phyloP scores from a whole-genome alignment of 2,113 vertebrate genomes.

The Dendrocopos noguchii region DNA sequence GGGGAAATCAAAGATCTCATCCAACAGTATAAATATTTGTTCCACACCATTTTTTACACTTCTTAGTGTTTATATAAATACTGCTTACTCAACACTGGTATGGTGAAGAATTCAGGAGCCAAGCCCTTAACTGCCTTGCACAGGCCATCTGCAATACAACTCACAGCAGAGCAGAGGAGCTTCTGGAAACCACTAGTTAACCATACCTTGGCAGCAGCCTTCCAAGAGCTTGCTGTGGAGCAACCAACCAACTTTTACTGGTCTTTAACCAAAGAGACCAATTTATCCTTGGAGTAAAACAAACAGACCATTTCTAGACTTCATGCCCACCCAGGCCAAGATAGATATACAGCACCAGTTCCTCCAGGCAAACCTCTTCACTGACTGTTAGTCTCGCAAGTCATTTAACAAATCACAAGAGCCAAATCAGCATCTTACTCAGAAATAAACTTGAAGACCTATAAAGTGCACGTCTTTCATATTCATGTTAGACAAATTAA shows the following conservation, averaged over 20 bases:
- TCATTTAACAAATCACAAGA: background rate
- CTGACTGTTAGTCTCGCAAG: background rate
- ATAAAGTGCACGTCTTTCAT: background rate
- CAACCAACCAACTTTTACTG: rapidly evolving
- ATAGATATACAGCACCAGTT: background rate
- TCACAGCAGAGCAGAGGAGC: background rate
- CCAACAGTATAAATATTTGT: background rate
- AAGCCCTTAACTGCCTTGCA: background rate
- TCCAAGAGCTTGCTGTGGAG: background rate
- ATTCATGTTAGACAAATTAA: background rate
- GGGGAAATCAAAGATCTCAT: background rate
- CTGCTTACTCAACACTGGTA: background rate
- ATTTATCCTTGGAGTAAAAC: background rate
- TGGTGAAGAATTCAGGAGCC: background rate
- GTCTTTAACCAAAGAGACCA: background rate
- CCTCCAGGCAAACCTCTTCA: background rate
- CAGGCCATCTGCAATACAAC: background rate
- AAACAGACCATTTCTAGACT: background rate
- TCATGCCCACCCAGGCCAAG: background rate
- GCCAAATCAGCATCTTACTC: background rate
- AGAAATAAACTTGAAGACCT: background rate
- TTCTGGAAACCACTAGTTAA: background rate
- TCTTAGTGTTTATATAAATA: background rate
- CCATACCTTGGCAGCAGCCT: background rate
- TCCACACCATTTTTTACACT: background rate